These are phyloP conservation scores for Muscicapa adusta DNA, from an alignment of 2,113 vertebrate genomes.

Conservation along the genomic window DNA sequence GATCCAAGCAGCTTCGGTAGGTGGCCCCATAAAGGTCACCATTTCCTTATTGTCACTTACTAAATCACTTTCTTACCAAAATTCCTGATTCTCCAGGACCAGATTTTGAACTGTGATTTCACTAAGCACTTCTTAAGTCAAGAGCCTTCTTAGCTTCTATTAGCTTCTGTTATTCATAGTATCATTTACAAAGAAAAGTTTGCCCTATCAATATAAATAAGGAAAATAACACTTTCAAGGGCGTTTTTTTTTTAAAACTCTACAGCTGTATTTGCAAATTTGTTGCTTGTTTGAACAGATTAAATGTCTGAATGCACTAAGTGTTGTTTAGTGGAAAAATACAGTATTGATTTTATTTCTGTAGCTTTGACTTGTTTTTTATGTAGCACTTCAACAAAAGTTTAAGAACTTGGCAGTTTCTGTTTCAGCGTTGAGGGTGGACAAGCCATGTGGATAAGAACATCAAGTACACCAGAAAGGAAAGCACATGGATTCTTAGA, in stretches of 20 bases:
- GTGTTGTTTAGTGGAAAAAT: neutral
- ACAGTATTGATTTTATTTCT: neutral
- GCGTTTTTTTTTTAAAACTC: neutral
- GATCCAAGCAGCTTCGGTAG: neutral
- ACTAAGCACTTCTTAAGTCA: neutral
- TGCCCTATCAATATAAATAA: neutral
- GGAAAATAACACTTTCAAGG: accelerated
- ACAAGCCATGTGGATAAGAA: neutral
- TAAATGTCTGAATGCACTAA: neutral
- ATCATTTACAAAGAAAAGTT: accelerated
- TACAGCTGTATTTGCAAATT: neutral
- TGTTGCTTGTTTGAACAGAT: neutral
- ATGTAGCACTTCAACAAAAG: neutral
- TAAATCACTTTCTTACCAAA: neutral
- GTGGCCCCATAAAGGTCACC: neutral
- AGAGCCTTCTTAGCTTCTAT: neutral
- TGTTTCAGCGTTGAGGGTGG: neutral
- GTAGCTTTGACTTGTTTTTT: neutral
- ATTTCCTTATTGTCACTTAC: neutral
- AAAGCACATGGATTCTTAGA: neutral
- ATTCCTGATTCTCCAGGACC: neutral
- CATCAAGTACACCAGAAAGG: neutral
- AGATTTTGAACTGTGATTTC: neutral
- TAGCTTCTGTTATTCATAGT: neutral
- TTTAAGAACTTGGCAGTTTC: neutral